Percentiles rank a stretch among this genome's conserved stretches.
phyloP scores from a whole-genome alignment of 2,888 invertebrate genomes.

The Argynnis bischoffii region DNA sequence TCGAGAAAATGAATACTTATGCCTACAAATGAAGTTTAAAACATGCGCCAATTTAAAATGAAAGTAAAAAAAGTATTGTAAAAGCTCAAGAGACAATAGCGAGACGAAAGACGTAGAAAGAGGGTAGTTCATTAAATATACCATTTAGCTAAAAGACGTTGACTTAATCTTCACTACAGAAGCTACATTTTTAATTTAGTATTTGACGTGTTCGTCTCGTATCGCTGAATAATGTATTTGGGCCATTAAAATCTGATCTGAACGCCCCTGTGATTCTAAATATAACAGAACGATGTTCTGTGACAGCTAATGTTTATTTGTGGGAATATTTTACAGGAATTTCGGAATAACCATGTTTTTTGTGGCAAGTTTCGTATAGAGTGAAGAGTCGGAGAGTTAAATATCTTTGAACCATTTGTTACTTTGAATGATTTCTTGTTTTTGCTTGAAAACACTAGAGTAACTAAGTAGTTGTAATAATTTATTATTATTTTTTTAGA shows the following conservation, averaged over 20 bases:
- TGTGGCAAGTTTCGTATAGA: conserved; percentile 34
- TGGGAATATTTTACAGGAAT: conserved; percentile 57
- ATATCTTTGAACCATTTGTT: conserved; percentile 35
- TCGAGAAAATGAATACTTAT: conserved; percentile 13
- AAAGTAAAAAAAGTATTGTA: conserved; percentile 4
- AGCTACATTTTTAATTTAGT: conserved; percentile 52
- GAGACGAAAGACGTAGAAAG: conserved; percentile 33
- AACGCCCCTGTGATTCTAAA: conserved; percentile 65
- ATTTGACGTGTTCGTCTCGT: conserved; percentile 68
- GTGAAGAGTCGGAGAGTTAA: conserved; percentile 35
- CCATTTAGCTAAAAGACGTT: conserved; percentile 54
- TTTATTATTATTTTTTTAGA: conserved; percentile 24
- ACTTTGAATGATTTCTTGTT: conserved; percentile 35
- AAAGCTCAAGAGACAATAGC: conserved; percentile 14
- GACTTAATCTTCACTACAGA: conserved; percentile 53
- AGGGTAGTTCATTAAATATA: conserved; percentile 58
- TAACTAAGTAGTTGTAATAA: conserved; percentile 16
- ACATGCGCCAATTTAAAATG: conserved; percentile 22
- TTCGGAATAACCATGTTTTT: conserved; percentile 51
- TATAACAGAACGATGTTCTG: conserved; percentile 56
- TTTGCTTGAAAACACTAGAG: conserved; percentile 26
- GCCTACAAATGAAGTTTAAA: conserved; percentile 22
- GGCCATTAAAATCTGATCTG: conserved; percentile 66
- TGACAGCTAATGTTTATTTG: conserved; percentile 71
- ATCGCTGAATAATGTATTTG: conserved; percentile 67